phyloP scores from a whole-genome alignment of 2,797 vertebrate genomes.

The Argya squamiceps region DNA sequence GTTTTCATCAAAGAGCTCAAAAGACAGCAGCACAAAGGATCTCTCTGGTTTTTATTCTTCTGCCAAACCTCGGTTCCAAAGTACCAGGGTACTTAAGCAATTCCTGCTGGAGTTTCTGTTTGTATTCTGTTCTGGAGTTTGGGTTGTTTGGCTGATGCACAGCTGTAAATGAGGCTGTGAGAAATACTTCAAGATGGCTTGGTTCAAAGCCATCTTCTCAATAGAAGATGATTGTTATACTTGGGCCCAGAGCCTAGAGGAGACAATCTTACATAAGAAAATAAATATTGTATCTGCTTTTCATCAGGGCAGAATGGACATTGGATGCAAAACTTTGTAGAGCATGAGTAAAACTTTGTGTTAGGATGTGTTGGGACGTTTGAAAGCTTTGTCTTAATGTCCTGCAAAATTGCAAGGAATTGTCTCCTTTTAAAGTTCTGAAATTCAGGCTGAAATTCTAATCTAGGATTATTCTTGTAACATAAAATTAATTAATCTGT shows the following conservation, averaged over 20 bases:
- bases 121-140: not conserved
- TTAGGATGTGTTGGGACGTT: not conserved
- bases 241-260: not conserved
- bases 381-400: not conserved
- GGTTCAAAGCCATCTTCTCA: conserved; percentile 44
- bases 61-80: not conserved
- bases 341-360: not conserved
- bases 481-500: not conserved
- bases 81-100: not conserved
- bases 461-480: not conserved
- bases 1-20: conserved; percentile 32
- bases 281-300: conserved; percentile 29
- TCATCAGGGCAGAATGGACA: not conserved
- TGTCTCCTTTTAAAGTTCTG: not conserved
- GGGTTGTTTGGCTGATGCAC: conserved; percentile 30
- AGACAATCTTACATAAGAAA: conserved; percentile 7
- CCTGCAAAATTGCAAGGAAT: not conserved
- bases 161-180: conserved; percentile 36
- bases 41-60: conserved; percentile 20
- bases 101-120: conserved; percentile 9
- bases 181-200: conserved; percentile 40
- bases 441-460: not conserved
- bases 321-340: not conserved
- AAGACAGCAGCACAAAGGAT: conserved; percentile 40
- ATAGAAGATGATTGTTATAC: not conserved